phyloP scores from a whole-genome alignment of 1,140 invertebrate species.

The Pseudoatta argentina region DNA sequence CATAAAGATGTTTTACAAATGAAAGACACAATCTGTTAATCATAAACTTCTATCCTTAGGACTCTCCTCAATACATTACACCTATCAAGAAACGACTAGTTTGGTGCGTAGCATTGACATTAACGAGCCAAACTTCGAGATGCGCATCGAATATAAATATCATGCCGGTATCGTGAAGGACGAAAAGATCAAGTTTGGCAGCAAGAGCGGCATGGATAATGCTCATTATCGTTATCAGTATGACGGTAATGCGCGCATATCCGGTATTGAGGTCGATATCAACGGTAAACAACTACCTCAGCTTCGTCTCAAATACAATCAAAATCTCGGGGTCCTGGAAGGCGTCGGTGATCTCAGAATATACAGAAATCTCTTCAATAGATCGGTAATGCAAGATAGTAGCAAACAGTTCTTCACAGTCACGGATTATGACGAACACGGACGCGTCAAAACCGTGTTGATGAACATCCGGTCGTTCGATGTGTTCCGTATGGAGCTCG shows the following conservation, averaged over 20 bases:
- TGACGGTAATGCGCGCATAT: slow-evolving; percentile 93
- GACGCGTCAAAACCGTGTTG: slow-evolving; percentile 91
- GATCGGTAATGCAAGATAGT: slow-evolving; percentile 95
- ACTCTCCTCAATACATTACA: slow-evolving; percentile 94
- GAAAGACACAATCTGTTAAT: neutral
- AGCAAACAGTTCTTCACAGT: slow-evolving; percentile 95
- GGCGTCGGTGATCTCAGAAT: slow-evolving; percentile 94
- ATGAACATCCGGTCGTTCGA: slow-evolving; percentile 95
- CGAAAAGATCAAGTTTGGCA: slow-evolving; percentile 93
- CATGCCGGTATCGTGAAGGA: slow-evolving; percentile 96
- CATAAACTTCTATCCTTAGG: slow-evolving; percentile 83
- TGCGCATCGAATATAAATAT: slow-evolving; percentile 95
- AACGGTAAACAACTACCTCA: slow-evolving; percentile 92
- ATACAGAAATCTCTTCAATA: slow-evolving; percentile 94
- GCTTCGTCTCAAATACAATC: slow-evolving; percentile 93
- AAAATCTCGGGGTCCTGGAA: slow-evolving; percentile 94
- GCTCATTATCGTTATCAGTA: slow-evolving; percentile 96
- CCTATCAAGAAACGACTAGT: slow-evolving; percentile 94
- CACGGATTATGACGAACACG: slow-evolving; percentile 94
- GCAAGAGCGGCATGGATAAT: slow-evolving; percentile 94
- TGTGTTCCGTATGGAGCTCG: slow-evolving; percentile 94
- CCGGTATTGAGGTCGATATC: slow-evolving; percentile 95
- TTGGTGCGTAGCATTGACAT: slow-evolving; percentile 95
- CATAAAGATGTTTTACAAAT: neutral
- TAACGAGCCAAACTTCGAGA: slow-evolving; percentile 94